Evolutionary conservation across 2,888 invertebrate genomes (phyloP), one percentile per base, ranked within the genome.

Genomic region (Dascillus cervinus): DNA sequence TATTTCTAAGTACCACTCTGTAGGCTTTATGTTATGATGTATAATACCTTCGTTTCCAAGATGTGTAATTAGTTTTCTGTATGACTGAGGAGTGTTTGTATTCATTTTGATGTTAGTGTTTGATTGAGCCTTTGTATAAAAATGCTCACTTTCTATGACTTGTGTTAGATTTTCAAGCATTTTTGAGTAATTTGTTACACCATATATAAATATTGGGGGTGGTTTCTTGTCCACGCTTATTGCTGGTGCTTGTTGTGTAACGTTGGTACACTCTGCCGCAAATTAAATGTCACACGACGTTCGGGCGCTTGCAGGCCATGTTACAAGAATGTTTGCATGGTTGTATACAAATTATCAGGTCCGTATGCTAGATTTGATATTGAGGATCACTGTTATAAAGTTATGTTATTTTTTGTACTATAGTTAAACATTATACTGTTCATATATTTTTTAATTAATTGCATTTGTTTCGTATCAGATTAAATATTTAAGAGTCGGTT

Each of bases 201-300:
- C 21, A 28, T 21, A 21, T 20, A 28, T 28, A 28, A 11, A 11
- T 27, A 28, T 20, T 10, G 28, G 11, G 28, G 28, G 20, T 13
- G 28, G 28, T 27, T 27, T 27, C 19, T 15, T 27, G 5, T 15
- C 27, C 12, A 19, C 19, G 11, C 12, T 27, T 27, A 4, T 6
- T 17, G n/a, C 10, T 27, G 27, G 8, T 28, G n/a, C 28, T 28
- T 28, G 28, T 10, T 8, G 20, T 28, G 11, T 4, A n/a, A 4
- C 21, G 13, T 20, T 20, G 3, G n/a, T n/a, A n/a, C n/a, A n/a
- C n/a, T n/a, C n/a, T n/a, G n/a, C n/a, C n/a, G n/a, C n/a, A n/a
- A n/a, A n/a, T n/a, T n/a, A n/a, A n/a, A n/a, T n/a, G n/a, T n/a
- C n/a, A n/a, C n/a, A n/a, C n/a, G n/a, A n/a, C n/a, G n/a, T n/a